Evolutionary conservation across 2,888 invertebrate genomes (phyloP).

Genomic region (Watsonalla binaria): DNA sequence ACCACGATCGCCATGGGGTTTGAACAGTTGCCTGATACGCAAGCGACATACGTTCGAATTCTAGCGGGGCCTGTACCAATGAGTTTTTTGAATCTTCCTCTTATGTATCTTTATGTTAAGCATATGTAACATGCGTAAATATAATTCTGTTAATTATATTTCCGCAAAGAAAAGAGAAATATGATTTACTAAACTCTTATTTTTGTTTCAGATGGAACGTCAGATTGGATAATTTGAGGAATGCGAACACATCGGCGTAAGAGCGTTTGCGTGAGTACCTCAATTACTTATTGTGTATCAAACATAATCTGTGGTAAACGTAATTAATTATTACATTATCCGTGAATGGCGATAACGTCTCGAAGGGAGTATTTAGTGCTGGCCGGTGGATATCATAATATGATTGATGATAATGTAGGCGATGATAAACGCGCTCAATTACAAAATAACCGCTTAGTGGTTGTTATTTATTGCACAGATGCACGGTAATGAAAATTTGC

Average conservation of each 20-base stretch:
- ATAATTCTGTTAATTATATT: too few relatives aligned
- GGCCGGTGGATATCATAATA: background rate
- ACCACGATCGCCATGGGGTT: too few relatives aligned
- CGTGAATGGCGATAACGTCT: conserved; percentile 12
- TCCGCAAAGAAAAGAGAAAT: too few relatives aligned
- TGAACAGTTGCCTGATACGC: too few relatives aligned
- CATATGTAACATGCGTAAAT: too few relatives aligned
- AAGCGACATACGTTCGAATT: too few relatives aligned
- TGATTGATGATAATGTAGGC: background rate
- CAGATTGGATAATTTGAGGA: conserved; percentile 57
- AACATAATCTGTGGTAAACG: conserved; percentile 1
- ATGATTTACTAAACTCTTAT: conserved; percentile 11
- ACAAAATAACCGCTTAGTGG: background rate
- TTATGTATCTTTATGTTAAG: too few relatives aligned
- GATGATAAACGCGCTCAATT: conserved; percentile 1
- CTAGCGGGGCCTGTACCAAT: too few relatives aligned
- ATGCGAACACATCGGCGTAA: conserved; percentile 60
- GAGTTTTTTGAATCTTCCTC: too few relatives aligned
- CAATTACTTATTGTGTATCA: conserved; percentile 1
- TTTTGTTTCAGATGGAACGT: conserved; percentile 60
- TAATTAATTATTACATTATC: too few relatives aligned
- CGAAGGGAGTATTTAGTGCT: conserved; percentile 22
- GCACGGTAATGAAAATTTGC: background rate
- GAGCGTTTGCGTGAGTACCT: conserved; percentile 61
- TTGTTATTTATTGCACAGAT: background rate